Conservation (phyloP, 2,888 invertebrate genomes). For the Merodon equestris region DNA sequence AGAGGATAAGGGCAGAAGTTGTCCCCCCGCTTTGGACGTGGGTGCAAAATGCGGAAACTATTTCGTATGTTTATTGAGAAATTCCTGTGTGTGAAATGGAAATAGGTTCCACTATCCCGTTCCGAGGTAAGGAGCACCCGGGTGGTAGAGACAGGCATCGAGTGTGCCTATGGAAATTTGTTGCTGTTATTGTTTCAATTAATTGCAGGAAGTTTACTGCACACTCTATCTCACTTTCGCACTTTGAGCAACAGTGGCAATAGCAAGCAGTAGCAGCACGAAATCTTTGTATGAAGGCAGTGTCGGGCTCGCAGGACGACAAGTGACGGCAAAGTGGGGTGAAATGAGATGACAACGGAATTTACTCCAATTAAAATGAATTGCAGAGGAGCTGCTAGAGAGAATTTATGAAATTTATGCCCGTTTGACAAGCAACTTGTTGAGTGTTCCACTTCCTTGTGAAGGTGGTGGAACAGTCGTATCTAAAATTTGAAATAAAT, state of each 20-base stretch:
- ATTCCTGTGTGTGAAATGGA: slow-evolving; percentile 72
- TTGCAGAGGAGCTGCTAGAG: slow-evolving; percentile 35
- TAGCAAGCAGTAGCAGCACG: too few species aligned
- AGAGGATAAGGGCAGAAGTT: slow-evolving; percentile 60
- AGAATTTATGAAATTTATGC: slow-evolving; percentile 60
- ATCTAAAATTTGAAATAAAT: slow-evolving; percentile 40
- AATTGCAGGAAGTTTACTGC: slow-evolving; percentile 64
- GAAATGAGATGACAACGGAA: slow-evolving; percentile 60
- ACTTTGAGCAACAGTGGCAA: too few species aligned
- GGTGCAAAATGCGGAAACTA: slow-evolving; percentile 70
- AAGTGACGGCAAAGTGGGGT: slow-evolving; percentile 47
- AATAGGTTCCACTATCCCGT: too few species aligned
- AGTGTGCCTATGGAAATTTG: slow-evolving; percentile 62
- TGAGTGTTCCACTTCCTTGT: slow-evolving; percentile 46
- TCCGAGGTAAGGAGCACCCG: not conserved
- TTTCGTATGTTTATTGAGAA: slow-evolving; percentile 78
- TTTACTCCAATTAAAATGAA: slow-evolving; percentile 68
- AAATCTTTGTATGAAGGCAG: not conserved
- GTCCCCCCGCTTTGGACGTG: slow-evolving; percentile 55
- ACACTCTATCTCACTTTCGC: slow-evolving; percentile 15
- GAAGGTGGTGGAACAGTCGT: slow-evolving; percentile 27
- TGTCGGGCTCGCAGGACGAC: not conserved
- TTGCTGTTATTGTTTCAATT: slow-evolving; percentile 66
- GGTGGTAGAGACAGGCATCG: too few species aligned
- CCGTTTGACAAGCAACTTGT: slow-evolving; percentile 64